Conservation (phyloP, 2,113 vertebrate species). For the Ammodytes marinus region DNA sequence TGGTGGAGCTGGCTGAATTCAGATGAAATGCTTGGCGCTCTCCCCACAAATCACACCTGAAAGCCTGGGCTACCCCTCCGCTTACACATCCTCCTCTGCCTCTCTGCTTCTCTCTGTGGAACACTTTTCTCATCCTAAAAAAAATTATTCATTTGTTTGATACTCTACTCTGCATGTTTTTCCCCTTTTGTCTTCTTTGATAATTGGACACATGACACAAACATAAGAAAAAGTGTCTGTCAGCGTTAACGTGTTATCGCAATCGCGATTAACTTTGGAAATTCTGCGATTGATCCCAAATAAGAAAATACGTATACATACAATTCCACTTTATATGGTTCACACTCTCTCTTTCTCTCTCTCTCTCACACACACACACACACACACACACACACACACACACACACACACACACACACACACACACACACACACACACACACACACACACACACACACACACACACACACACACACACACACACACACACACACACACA, state of each 20-base stretch:
- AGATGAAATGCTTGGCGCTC: constrained; percentile 67
- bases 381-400: not conserved
- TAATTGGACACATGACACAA: constrained; percentile 11
- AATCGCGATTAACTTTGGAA: too few species aligned
- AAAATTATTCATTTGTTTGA: too few species aligned
- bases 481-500: not conserved
- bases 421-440: not conserved
- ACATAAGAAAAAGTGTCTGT: not conserved
- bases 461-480: not conserved
- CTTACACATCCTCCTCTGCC: constrained; percentile 33
- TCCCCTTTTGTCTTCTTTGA: not conserved
- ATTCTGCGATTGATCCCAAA: too few species aligned
- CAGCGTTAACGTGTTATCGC: too few species aligned
- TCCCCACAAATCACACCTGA: constrained; percentile 75
- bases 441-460: not conserved
- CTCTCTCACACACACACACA: not conserved
- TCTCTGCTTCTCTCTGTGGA: constrained; percentile 6
- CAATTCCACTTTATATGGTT: constrained; percentile 26
- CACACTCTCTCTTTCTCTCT: not conserved
- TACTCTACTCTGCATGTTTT: not conserved
- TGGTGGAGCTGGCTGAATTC: constrained; percentile 64
- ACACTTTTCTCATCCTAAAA: constrained; percentile 7
- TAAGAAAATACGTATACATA: constrained; percentile 15
- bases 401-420: not conserved
- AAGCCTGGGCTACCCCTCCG: constrained; percentile 26